Evolutionary conservation across 2,113 vertebrate species (phyloP).

Genomic region (Anguilla rostrata): DNA sequence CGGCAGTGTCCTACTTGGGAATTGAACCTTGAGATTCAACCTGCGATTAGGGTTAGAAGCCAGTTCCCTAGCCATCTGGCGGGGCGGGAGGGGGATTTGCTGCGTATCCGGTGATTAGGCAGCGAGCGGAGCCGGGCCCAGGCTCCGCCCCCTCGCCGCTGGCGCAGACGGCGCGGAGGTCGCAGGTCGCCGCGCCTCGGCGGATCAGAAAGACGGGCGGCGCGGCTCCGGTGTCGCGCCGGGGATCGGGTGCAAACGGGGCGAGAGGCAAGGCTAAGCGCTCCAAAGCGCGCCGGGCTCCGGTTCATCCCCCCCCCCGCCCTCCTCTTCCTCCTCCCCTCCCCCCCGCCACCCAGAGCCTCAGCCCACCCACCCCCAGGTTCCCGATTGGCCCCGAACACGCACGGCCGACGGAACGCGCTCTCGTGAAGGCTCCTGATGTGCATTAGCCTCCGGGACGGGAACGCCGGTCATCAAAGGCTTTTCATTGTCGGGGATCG

Average conservation of each 20-base stretch:
- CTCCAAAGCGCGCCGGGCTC: background rate
- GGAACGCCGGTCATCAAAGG: background rate
- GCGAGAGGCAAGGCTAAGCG: background rate
- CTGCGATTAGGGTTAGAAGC: too few relatives aligned
- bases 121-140: too few relatives aligned
- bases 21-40: too few relatives aligned
- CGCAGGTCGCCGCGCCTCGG: background rate
- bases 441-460: background rate
- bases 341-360: too few relatives aligned
- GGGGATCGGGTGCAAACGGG: background rate
- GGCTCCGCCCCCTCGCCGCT: background rate
- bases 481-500: background rate
- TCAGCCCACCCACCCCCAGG: background rate
- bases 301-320: background rate
- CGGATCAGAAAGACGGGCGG: background rate
- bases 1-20: too few relatives aligned
- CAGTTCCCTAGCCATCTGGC: too few relatives aligned
- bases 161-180: background rate
- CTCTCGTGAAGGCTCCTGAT: background rate
- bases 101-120: too few relatives aligned
- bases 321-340: background rate
- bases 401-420: background rate
- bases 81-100: too few relatives aligned
- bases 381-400: background rate
- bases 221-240: background rate